Base-by-base conservation (phyloP, 2,113 vertebrate species). In the Procavia capensis region DNA sequence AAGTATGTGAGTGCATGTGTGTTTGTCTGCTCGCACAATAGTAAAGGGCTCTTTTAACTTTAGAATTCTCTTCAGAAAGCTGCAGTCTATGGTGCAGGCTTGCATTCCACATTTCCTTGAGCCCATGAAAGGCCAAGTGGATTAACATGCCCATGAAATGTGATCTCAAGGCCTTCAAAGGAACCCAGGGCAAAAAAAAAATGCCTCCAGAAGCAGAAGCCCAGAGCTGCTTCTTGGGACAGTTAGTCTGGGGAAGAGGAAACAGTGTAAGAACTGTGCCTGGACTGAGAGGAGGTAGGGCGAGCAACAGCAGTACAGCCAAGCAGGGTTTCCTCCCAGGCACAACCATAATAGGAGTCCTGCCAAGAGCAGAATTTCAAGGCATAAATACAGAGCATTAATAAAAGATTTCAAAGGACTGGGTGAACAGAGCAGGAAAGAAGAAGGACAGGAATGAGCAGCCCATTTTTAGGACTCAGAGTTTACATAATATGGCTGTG, bases 401-500 rank as follows among this genome's bases (percentile, higher is more conserved):
- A 83, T 36, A 84, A 81, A 90, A 90, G 82, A 81, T 85, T 93
- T 95, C 63, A 63, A 95, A 91, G 66, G 85, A 43, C 82, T 0
- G 1, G 61, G 36, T 39, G 34, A 36, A 19, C 68, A 34, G 47
- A 43, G 47, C 5, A 70, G 57, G 94, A 92, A 90, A 47, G 19
- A 97, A 90, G 89, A 95, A 97, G 97, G 95, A 92, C 80, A 97
- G 94, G 95, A 98, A 97, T 54, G 95, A 97, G 97, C 93, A 91
- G 91, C 84, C 98, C 98, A 98, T 98, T 98, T 98, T 98, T 98
- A 98, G 98, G 87, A 85, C 3, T 6, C 31, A 63, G 83, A 54
- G 80, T 98, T 98, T 98, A 98, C 96, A 96, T 97, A 98, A 98
- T 87, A 97, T 96, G 96, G 92, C 95, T 95, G 96, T 88, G 88